Evolutionary conservation across 2,113 vertebrate species (phyloP).

Genomic region (Nibea coibor): DNA sequence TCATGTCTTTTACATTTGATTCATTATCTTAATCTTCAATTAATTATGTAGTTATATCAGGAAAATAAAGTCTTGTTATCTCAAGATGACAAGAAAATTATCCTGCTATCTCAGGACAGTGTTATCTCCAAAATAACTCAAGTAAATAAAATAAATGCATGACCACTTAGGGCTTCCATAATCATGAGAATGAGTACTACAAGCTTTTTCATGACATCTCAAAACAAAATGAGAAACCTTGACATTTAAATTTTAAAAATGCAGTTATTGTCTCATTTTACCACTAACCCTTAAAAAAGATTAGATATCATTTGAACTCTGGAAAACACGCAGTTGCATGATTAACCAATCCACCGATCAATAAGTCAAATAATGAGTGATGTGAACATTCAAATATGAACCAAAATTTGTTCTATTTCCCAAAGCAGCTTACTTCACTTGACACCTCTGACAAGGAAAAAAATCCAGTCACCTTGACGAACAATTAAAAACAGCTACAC

Average conservation of each 20-base stretch:
- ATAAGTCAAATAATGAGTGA: slow-evolving; percentile 1
- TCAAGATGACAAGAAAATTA: too few relatives aligned
- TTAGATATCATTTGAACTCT: background rate
- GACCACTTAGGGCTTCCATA: too few relatives aligned
- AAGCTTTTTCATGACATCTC: background rate
- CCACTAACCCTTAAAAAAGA: too few relatives aligned
- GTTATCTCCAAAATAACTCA: too few relatives aligned
- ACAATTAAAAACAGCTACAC: slow-evolving; percentile 12
- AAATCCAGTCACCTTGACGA: background rate
- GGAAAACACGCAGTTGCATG: slow-evolving; percentile 3
- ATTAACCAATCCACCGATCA: background rate
- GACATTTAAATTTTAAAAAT: background rate
- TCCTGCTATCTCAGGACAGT: too few relatives aligned
- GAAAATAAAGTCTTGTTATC: too few relatives aligned
- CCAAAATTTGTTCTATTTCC: slow-evolving; percentile 35
- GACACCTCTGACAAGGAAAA: background rate
- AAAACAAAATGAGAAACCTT: background rate
- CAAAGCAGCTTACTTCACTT: slow-evolving; percentile 28
- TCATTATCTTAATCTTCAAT: too few relatives aligned
- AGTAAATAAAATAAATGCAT: too few relatives aligned
- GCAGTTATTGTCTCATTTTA: background rate
- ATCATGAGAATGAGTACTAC: too few relatives aligned
- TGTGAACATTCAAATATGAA: background rate
- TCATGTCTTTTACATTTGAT: too few relatives aligned
- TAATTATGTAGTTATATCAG: too few relatives aligned